Evolutionary conservation across 2,888 invertebrate species (phyloP), one percentile per base, ranked within the genome.

Genomic region (Epirrhoe tristata): DNA sequence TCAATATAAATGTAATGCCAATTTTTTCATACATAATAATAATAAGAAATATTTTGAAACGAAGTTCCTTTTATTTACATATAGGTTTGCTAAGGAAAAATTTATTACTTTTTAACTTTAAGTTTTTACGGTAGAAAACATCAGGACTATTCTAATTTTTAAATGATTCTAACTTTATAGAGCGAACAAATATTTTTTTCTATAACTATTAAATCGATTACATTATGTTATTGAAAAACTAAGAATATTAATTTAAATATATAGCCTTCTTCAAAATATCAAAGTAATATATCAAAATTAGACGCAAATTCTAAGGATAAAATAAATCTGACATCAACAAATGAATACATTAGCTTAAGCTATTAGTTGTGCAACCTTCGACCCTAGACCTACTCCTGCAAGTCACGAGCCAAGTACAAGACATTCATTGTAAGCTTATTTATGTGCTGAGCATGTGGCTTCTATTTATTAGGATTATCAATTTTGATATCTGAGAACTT

Each of bases 401-500:
- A 57, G 59, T 69, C 69, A 68, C 59, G 67, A 73, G 17, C 57
- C 32, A 48, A 32, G 36, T 46, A 7, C 56, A 57, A n/a, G 58
- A 34, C 55, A 68, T 68, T 62, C 43, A 56, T 64, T 62, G 46
- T 53, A 24, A 46, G 32, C 57, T 58, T 67, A 69, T 69, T 67
- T 62, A 61, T 31, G 50, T 63, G 57, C 32, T 34, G 12, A 50
- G 52, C 36, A n/a, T 66, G 60, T 39, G 55, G 31, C 43, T 8
- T 39, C 67, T 67, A 66, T 71, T 69, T 63, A 71, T 65, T 16
- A 67, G 46, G 43, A 60, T 59, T 63, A 65, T 63, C 36, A 58
- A 69, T 63, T 67, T 65, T 51, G 62, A 64, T 54, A 51, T 62
- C 43, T 61, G 34, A 58, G 17, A 17, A 24, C 39, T 65, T 43